Evolutionary conservation across 2,113 vertebrate species (phyloP).

Genomic region (Hemichromis elongatus): DNA sequence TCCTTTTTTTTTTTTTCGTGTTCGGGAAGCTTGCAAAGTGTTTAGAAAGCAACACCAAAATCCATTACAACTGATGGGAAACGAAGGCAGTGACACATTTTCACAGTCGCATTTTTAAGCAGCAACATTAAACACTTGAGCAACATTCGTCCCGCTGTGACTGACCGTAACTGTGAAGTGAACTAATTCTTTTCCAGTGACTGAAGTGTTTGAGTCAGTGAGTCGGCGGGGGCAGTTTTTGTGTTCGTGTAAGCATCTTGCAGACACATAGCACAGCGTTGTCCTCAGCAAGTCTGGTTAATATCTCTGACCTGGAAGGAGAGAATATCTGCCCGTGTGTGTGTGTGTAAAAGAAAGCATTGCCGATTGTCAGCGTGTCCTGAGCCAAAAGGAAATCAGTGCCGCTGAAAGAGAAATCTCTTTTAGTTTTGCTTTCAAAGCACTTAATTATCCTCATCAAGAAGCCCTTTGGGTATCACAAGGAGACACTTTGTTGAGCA

Average conservation of each 20-base stretch:
- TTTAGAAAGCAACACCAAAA: neutral
- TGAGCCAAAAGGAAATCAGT: neutral
- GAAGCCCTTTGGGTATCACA: neutral
- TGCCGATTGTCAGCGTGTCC: neutral
- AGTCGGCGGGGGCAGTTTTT: slow-evolving; percentile 1
- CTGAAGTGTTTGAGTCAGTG: neutral
- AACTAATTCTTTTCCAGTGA: neutral
- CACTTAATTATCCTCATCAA: slow-evolving; percentile 3
- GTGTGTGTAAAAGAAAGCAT: neutral
- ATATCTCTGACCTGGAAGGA: neutral
- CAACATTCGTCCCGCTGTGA: neutral
- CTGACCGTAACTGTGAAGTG: neutral
- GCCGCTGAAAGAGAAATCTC: neutral
- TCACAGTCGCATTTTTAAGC: neutral
- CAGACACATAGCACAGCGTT: neutral
- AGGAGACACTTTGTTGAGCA: neutral
- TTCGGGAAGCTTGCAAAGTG: neutral
- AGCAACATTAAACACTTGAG: neutral
- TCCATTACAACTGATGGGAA: neutral
- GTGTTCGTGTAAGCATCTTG: slow-evolving; percentile 15
- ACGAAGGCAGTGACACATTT: neutral
- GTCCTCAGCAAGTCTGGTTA: slow-evolving; percentile 6
- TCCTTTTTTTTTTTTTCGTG: neutral
- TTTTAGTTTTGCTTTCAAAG: neutral
- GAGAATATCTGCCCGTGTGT: neutral